Conservation (phyloP, 2,797 vertebrate species). For the Parambassis ranga region DNA sequence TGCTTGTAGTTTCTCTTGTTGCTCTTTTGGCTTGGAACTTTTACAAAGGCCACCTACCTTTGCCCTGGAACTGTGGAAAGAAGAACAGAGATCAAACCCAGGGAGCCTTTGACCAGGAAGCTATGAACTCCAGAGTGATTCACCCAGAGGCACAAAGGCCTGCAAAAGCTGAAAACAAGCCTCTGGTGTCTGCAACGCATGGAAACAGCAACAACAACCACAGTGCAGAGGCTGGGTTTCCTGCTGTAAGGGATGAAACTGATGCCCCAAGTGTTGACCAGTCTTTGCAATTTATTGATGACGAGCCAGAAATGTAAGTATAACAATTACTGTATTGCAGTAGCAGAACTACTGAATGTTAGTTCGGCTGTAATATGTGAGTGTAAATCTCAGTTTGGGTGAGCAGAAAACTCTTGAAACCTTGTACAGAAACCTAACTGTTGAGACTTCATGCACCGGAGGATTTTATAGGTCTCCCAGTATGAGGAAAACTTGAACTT, state of each 20-base stretch:
- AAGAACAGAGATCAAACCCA: neutral
- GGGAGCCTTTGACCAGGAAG: neutral
- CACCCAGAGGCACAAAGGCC: neutral
- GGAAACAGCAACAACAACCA: conserved; percentile 58
- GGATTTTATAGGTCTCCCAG: neutral
- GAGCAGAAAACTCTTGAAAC: no score
- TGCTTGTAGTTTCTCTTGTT: conserved; percentile 63
- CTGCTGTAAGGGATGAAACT: neutral
- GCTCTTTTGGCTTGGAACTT: conserved; percentile 77
- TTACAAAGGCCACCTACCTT: conserved; percentile 66
- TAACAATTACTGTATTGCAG: no score
- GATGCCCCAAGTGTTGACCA: neutral
- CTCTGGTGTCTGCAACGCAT: conserved; percentile 10
- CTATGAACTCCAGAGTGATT: neutral
- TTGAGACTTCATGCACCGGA: conserved; percentile 18
- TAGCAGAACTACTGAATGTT: neutral
- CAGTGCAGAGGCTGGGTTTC: neutral
- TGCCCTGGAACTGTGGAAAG: conserved; percentile 41
- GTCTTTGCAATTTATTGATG: conserved; percentile 49
- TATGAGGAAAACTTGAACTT: conserved; percentile 2
- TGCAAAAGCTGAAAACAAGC: conserved; percentile 28
- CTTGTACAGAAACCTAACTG: neutral
- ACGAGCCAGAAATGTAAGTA: no score
- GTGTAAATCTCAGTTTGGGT: no score
- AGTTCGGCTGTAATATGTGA: neutral